Evolutionary conservation across 2,797 vertebrate species (phyloP), one percentile per base, ranked within the genome.

Genomic region (Myotis pilosus): DNA sequence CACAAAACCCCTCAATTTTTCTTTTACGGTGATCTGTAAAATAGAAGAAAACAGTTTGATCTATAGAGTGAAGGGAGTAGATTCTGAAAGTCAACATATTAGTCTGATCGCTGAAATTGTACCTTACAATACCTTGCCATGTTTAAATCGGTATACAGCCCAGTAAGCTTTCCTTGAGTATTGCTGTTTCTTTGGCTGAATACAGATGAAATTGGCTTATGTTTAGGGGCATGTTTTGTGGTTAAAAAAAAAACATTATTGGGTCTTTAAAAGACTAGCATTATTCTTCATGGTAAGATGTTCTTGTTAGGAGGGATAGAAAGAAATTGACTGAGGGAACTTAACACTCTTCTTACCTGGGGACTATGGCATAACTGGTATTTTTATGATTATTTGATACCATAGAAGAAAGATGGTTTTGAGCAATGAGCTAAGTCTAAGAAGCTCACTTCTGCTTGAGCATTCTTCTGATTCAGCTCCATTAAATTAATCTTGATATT

Each of bases 401-500:
- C 2, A 5, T 22, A 53, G 55, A 28, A 85, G 64, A 94, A 90
- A 87, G 68, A 89, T 74, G 23, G n/a, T 64, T 94, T 81, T 36
- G 38, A 55, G 12, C 41, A 80, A 57, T 25, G 33, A 84, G 47
- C 16, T 64, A 47, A 87, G 75, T 57, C n/a, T 91, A 30, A 96
- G 68, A 74, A 74, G 30, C n/a, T 38, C 20, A n/a, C 23, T 68
- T 81, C 66, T 83, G 36, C 13, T 71, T 74, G 47, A 75, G 19
- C 55, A 28, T 82, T 91, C 81, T 87, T 91, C 3, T 89, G 36
- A 64, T 15, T 78, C 69, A 47, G 25, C 8, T 81, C 51, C 22
- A n/a, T 57, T 74, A 91, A 89, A 72, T 41, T 44, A 92, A 74
- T 74, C 33, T 87, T 93, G 66, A 12, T 86, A 76, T 60, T 85